phyloP scores from a whole-genome alignment of 2,888 invertebrate species.

The Asteroscopus sphinx region DNA sequence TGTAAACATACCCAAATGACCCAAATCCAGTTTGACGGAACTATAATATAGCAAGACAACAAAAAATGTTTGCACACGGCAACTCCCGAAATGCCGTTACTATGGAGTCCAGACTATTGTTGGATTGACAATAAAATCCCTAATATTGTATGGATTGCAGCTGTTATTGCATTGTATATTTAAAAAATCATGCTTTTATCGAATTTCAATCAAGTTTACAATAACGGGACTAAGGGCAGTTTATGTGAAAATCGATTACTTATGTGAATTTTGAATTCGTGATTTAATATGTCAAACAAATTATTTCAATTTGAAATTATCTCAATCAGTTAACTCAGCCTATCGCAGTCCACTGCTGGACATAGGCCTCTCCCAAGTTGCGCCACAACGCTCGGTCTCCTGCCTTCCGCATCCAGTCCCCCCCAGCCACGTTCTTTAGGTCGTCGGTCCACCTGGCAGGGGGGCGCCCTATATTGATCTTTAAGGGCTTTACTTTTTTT shows the following conservation, averaged over 20 bases:
- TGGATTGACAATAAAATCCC: constrained; percentile 36
- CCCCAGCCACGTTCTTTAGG: too few species aligned
- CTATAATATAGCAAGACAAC: constrained; percentile 13
- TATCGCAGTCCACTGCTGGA: too few species aligned
- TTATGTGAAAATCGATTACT: background rate
- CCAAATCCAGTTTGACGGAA: constrained; percentile 35
- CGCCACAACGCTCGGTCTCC: too few species aligned
- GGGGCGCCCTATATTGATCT: too few species aligned
- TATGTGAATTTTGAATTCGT: background rate
- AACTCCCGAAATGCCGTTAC: constrained; percentile 43
- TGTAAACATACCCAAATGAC: background rate
- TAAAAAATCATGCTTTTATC: constrained; percentile 18
- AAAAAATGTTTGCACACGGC: constrained; percentile 37
- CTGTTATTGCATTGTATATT: constrained; percentile 28
- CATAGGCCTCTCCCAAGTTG: too few species aligned
- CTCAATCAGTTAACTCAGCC: too few species aligned
- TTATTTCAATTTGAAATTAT: too few species aligned
- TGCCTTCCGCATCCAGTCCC: too few species aligned
- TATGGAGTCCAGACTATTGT: constrained; percentile 34
- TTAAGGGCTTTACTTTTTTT: too few species aligned
- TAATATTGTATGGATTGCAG: constrained; percentile 38
- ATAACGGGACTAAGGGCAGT: background rate
- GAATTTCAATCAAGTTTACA: constrained; percentile 8
- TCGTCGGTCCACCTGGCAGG: too few species aligned
- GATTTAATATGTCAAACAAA: background rate